Evolutionary conservation across 2,113 vertebrate species (phyloP).

Genomic region (Jaculus jaculus): DNA sequence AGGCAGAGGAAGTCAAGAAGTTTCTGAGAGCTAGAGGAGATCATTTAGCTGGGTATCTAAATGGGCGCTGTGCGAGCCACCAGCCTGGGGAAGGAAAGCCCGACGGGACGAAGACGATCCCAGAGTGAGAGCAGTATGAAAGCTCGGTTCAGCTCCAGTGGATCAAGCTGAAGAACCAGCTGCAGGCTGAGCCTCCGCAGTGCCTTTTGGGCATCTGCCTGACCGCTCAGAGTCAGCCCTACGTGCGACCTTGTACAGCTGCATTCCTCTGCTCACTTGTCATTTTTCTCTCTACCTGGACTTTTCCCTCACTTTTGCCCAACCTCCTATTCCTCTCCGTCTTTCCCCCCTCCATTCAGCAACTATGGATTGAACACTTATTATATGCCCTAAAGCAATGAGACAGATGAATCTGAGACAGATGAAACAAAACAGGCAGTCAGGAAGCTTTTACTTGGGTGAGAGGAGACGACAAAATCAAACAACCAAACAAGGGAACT

Average conservation of each 20-base stretch:
- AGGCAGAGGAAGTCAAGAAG: neutral
- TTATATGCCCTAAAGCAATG: neutral
- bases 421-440: neutral
- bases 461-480: neutral
- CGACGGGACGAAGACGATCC: neutral
- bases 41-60: neutral
- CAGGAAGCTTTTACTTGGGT: neutral
- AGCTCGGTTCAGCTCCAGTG: neutral
- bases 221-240: neutral
- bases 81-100: neutral
- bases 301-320: neutral
- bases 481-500: no score
- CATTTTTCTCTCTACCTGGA: neutral
- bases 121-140: neutral
- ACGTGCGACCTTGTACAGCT: neutral
- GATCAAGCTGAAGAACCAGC: neutral
- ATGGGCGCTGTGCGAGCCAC: neutral
- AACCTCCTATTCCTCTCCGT: neutral
- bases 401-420: neutral
- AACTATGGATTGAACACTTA: neutral
- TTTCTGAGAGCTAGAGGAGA: neutral
- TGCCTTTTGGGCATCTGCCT: neutral
- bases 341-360: neutral
- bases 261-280: neutral
- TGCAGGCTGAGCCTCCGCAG: accelerated